Conservation (phyloP, 2,113 vertebrate species). For the Cacatua alba region DNA sequence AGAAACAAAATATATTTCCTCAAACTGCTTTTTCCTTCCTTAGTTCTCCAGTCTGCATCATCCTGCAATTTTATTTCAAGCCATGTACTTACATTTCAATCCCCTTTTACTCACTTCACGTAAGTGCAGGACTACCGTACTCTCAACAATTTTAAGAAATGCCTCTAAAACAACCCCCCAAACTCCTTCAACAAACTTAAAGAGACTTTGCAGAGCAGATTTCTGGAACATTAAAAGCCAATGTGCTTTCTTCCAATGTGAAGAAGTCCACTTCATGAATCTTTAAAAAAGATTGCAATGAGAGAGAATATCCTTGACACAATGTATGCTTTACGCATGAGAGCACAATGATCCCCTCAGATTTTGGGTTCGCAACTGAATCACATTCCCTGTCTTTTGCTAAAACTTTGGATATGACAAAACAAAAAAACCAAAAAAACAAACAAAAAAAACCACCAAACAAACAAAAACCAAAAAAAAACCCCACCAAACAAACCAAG, state of each 20-base stretch:
- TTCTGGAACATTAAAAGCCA: background rate
- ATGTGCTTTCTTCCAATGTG: background rate
- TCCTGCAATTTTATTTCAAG: background rate
- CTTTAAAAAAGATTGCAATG: background rate
- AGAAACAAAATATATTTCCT: background rate
- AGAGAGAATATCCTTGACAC: background rate
- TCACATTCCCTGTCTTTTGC: background rate
- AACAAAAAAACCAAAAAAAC: background rate
- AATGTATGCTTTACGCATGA: rapidly evolving
- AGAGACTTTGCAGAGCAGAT: background rate
- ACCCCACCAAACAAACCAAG: no score
- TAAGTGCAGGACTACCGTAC: background rate
- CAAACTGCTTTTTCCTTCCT: background rate
- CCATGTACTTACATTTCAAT: background rate
- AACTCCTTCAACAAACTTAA: background rate
- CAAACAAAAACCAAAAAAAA: background rate
- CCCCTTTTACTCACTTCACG: background rate
- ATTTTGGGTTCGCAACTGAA: background rate
- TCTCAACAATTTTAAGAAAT: background rate
- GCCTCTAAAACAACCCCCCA: background rate
- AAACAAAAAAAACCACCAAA: no score
- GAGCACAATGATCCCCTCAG: background rate
- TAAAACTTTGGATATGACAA: background rate
- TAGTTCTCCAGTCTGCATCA: background rate
- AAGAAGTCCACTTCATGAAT: background rate